These are phyloP conservation scores for Coregonus ussuriensis DNA, from an alignment of 2,797 vertebrate genomes.

Conservation along the genomic window DNA sequence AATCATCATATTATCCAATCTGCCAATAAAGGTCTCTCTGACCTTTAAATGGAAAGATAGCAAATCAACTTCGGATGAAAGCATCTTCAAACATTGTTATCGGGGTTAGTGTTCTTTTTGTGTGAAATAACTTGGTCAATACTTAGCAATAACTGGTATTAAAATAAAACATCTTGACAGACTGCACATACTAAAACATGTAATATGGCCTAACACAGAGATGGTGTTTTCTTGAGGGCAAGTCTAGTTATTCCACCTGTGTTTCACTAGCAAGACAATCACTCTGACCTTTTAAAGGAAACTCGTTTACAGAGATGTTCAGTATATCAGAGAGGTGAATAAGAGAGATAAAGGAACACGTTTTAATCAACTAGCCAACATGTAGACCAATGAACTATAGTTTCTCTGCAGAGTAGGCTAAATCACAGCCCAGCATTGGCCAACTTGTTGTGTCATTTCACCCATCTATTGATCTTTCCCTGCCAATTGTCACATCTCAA, in stretches of 20 bases:
- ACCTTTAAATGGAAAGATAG: neutral
- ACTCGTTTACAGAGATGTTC: neutral
- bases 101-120: neutral
- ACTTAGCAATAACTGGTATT: neutral
- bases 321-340: neutral
- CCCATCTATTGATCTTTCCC: slow-evolving; percentile 38
- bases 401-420: slow-evolving; percentile 14
- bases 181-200: neutral
- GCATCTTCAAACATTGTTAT: too few relatives aligned
- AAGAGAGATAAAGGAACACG: neutral
- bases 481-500: slow-evolving; percentile 41
- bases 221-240: neutral
- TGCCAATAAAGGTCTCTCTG: neutral
- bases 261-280: neutral
- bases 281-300: neutral
- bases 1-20: neutral
- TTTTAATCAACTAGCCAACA: neutral
- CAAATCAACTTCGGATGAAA: neutral
- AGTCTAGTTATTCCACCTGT: neutral
- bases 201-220: neutral
- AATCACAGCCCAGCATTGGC: slow-evolving; percentile 33
- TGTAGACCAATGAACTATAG: slow-evolving; percentile 16
- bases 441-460: slow-evolving; percentile 29
- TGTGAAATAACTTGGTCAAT: neutral
- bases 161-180: neutral